A percentile compares a stretch with the other conserved stretches of the same genome.
phyloP scores from a whole-genome alignment of 1,140 invertebrate species.

The Mizuhopecten yessoensis region DNA sequence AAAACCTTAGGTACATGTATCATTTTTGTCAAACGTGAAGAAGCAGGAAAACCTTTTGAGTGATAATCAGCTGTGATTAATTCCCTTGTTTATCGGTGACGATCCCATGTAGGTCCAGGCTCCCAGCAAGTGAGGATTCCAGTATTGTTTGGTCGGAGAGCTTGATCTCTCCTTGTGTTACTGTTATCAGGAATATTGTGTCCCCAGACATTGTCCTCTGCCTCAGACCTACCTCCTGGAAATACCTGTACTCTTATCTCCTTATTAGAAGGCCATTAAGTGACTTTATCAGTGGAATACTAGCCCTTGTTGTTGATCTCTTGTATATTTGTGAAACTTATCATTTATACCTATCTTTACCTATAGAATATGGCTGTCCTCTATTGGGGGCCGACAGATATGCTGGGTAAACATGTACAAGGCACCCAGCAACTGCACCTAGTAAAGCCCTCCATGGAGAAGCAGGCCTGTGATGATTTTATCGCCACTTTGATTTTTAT shows the following conservation, averaged over 20 bases:
- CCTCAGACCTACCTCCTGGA: not conserved
- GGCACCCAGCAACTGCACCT: conserved; percentile 27
- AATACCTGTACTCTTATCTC: not conserved
- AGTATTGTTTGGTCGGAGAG: not conserved
- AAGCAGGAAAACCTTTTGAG: not conserved
- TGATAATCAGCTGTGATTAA: not conserved
- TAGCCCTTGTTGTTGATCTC: not conserved
- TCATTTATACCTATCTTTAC: not conserved
- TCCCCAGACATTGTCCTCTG: not conserved
- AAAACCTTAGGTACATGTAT: not conserved
- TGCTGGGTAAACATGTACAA: not conserved
- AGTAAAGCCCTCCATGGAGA: not conserved
- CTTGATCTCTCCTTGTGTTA: not conserved
- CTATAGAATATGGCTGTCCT: not conserved
- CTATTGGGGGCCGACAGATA: not conserved
- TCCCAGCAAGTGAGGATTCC: not conserved
- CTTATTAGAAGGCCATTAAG: conserved; percentile 33
- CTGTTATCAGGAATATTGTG: not conserved
- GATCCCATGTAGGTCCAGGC: not conserved
- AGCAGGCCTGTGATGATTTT: not conserved
- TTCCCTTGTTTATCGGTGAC: not conserved
- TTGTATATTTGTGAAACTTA: conserved; percentile 23
- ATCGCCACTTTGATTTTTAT: conserved; percentile 21
- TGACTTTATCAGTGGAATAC: not conserved
- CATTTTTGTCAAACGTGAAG: conserved; percentile 33